These are phyloP conservation scores for Sphyrna mokarran DNA, from an alignment of 2,113 vertebrate genomes.

Conservation along the genomic window DNA sequence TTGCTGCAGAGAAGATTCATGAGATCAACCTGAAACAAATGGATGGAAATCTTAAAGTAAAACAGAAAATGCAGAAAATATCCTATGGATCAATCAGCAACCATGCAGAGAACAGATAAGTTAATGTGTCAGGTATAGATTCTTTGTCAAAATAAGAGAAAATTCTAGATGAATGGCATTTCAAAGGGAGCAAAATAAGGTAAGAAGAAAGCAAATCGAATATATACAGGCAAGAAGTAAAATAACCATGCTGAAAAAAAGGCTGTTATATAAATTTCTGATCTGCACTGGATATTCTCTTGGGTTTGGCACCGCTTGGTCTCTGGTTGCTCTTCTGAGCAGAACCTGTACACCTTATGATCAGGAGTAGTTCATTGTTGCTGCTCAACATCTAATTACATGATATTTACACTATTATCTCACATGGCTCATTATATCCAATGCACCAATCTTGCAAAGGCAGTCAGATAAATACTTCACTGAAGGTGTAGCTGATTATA, in stretches of 20 bases:
- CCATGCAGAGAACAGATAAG: neutral
- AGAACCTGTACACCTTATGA: neutral
- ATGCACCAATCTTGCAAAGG: neutral
- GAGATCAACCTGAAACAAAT: neutral
- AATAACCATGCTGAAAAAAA: neutral
- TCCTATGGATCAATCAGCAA: neutral
- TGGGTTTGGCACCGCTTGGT: neutral
- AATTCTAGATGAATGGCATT: neutral
- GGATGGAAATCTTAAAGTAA: neutral
- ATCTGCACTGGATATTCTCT: neutral
- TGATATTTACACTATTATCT: constrained; percentile 16
- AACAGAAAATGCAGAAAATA: neutral
- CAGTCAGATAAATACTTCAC: neutral
- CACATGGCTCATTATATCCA: neutral
- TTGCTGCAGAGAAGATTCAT: neutral
- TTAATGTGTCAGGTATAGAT: neutral
- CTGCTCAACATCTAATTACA: neutral
- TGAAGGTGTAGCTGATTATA: neutral
- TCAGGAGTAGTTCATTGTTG: neutral
- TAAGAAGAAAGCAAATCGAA: neutral
- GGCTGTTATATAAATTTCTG: neutral
- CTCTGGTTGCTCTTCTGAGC: neutral
- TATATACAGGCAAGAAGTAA: neutral
- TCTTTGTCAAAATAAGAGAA: neutral
- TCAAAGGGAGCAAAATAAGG: neutral